These are phyloP conservation scores for Standfussiana lucernea DNA, from an alignment of 2,888 invertebrate species.

Conservation along the genomic window DNA sequence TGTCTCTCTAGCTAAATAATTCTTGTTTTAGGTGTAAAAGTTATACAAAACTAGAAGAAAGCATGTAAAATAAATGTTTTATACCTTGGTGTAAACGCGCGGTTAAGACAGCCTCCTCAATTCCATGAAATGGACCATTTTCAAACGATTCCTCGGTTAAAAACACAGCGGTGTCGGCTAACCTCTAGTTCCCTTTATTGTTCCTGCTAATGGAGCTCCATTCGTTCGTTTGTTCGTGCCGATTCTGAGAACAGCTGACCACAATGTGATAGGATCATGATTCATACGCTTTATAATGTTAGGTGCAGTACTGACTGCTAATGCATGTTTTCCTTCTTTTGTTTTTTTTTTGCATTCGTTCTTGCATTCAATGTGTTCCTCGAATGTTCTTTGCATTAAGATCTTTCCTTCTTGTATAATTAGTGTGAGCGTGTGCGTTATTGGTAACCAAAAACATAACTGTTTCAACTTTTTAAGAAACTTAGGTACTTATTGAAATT, in stretches of 20 bases:
- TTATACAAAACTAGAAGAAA: neutral
- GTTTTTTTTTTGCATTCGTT: neutral
- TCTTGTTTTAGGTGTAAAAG: neutral
- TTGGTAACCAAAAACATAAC: neutral
- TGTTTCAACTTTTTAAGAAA: neutral
- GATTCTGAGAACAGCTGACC: constrained; percentile 53
- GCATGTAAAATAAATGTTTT: neutral
- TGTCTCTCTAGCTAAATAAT: neutral
- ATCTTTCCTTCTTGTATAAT: neutral
- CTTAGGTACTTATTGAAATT: no score
- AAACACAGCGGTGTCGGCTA: constrained; percentile 37
- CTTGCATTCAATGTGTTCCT: neutral
- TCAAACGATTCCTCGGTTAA: constrained; percentile 16
- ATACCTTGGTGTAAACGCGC: neutral
- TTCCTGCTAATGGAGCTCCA: constrained; percentile 47
- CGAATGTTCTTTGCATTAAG: neutral
- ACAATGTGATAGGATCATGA: constrained; percentile 55
- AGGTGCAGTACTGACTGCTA: constrained; percentile 42
- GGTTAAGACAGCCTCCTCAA: neutral
- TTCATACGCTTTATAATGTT: constrained; percentile 56
- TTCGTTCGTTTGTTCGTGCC: constrained; percentile 29
- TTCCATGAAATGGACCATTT: constrained; percentile 29
- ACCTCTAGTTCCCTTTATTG: constrained; percentile 50
- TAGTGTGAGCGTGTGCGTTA: neutral
- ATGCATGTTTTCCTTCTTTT: constrained; percentile 23